Evolutionary conservation across 2,113 vertebrate genomes (phyloP), one percentile per base, ranked within the genome.

Genomic region (Eulemur rufifrons): DNA sequence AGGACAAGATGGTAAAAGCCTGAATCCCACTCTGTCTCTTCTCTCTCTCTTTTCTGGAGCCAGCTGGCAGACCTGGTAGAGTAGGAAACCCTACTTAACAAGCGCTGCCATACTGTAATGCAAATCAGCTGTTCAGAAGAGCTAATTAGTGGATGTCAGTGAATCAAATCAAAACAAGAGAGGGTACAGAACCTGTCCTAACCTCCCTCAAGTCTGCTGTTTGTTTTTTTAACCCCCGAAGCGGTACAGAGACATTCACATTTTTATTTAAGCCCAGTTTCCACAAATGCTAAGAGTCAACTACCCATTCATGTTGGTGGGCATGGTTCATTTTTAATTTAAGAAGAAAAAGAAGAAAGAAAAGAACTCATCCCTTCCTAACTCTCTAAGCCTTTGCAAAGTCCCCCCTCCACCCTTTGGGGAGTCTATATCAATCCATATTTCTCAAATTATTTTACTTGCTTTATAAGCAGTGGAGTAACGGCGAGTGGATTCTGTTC

Each of bases 91-190:
- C 54, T 84, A 63, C 96, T 95, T 90, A 29, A 87, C 95, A 47
- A 91, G 42, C 3, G 71, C 10, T 84, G 87, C 95, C 61, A 56
- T 14, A 86, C 94, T 54, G 63, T n/a, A 25, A 89, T 18, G 42
- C 94, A 97, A 96, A 95, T 89, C 78, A 69, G 96, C 88, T 84
- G 89, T 80, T 95, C 81, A 59, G 86, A 94, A 76, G 95, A 89
- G 91, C 96, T 97, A 80, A 95, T 96, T 86, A 97, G 86, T 39
- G 81, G 74, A 59, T 89, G 95, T 66, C 89, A 83, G 95, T 85
- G 95, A 77, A 63, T 85, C 54, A 37, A 85, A 71, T 90, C 73
- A 81, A 91, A 92, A 88, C 77, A 89, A 82, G 94, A 95, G 64
- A 86, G 76, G 61, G 50, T 14, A 54, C 68, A 42, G 89, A 91